phyloP scores from a whole-genome alignment of 2,888 invertebrate genomes.

The Yponomeuta malinellus region DNA sequence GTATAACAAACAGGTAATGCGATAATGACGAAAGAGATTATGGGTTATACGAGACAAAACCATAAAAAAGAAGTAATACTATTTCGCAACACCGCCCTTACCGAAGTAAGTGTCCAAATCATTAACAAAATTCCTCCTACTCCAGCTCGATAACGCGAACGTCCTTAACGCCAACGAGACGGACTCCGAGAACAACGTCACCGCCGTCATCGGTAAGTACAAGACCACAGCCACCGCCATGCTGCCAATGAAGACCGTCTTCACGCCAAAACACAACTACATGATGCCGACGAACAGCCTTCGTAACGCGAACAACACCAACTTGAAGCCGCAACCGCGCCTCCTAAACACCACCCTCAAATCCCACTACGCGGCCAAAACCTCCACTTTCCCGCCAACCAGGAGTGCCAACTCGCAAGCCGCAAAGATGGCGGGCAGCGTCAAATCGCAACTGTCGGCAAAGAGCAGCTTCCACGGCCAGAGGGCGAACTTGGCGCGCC shows the following conservation, averaged over 20 bases:
- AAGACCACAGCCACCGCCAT: conserved; percentile 62
- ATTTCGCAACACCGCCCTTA: neutral
- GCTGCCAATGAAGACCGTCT: conserved; percentile 58
- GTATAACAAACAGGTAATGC: too few relatives aligned
- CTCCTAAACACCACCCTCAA: conserved; percentile 47
- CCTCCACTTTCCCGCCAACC: conserved; percentile 66
- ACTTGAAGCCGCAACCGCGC: conserved; percentile 55
- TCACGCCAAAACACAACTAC: conserved; percentile 61
- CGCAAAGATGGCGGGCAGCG: conserved; percentile 39
- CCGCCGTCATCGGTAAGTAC: conserved; percentile 63
- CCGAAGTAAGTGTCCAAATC: neutral
- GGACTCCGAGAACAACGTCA: conserved; percentile 65
- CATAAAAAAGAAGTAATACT: too few relatives aligned
- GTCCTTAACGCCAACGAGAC: conserved; percentile 57
- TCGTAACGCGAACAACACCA: conserved; percentile 57
- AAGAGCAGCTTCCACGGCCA: conserved; percentile 63
- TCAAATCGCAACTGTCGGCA: conserved; percentile 33
- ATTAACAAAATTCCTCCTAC: conserved; percentile 17
- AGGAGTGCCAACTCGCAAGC: conserved; percentile 61
- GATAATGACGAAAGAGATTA: too few relatives aligned
- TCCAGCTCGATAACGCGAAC: conserved; percentile 62
- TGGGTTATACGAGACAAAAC: too few relatives aligned
- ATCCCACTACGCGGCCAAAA: conserved; percentile 58
- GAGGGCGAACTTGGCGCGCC: conserved; percentile 62
- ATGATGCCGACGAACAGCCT: conserved; percentile 68